Base-by-base conservation (phyloP, 2,888 invertebrate species). In the Rhagonycha lutea region DNA sequence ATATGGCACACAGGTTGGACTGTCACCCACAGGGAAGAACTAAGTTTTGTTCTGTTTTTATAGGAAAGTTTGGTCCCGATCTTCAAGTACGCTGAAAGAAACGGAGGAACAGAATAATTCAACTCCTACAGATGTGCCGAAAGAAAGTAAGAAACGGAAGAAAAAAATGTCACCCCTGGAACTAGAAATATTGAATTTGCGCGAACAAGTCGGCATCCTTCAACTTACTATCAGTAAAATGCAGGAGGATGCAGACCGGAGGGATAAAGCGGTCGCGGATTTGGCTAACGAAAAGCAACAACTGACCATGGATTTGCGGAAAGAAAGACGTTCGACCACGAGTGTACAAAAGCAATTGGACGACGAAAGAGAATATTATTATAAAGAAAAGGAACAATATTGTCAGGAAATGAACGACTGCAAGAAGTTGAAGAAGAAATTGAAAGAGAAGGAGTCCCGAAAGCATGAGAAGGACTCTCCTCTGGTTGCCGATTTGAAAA, bases 281-380 rank as follows among this genome's bases (percentile, higher is more conserved):
- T 79, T 90, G 73, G 87, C 88, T 14, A 86, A 89, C 63, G 90
- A 91, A 80, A 91, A 90, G 81, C 90, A 90, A 81, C 89, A 89
- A 82, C 80, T 91, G 24, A 85, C 86, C 11, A 80, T 87, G 12
- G 90, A 90, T 82, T 82, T 91, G 60, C 88, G 89, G 80, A 89
- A 87, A 80, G 76, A 88, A 67, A 89, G 88, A 82, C 85, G 90
- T 80, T 88, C 87, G 8, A 89, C 88, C 76, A 86, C 86, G 79
- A 89, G 86, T 81, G 82, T 91, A 75, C 87, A 88, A 79, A 89
- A 90, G 84, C 90, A 91, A 84, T 83, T 91, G 78, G 87, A 89
- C 77, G 89, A 91, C 79, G 91, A 91, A 85, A 87, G 90, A 82
- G 87, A 87, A 75, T 90, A 89, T 81, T 90, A 90, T 83, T 89